phyloP scores from a whole-genome alignment of 2,113 vertebrate species.

The Urocolius indicus region DNA sequence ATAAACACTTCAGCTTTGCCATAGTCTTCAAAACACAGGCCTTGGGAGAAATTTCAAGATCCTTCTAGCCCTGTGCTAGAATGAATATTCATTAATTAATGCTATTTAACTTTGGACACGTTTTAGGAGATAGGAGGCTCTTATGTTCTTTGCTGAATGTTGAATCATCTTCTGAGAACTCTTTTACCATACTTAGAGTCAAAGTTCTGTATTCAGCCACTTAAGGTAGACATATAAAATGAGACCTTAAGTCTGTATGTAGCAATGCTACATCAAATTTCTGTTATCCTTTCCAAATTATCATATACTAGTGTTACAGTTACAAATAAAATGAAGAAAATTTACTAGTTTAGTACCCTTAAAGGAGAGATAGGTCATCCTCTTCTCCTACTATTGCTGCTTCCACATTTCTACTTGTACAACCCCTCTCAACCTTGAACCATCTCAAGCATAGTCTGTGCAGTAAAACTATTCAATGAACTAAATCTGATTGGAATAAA shows the following conservation, averaged over 20 bases:
- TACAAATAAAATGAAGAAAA: not conserved
- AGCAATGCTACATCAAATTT: not conserved
- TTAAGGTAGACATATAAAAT: not conserved
- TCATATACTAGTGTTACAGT: not conserved
- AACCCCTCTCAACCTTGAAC: not conserved
- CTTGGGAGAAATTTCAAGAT: not conserved
- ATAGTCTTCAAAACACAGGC: not conserved
- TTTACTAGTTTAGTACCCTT: not conserved
- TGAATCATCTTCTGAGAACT: not conserved
- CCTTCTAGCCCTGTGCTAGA: not conserved
- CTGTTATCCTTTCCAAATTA: not conserved
- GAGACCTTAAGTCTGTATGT: not conserved
- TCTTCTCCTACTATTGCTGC: not conserved
- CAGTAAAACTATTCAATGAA: not conserved
- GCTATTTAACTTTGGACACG: not conserved
- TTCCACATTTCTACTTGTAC: not conserved
- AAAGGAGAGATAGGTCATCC: not conserved
- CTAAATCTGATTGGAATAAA: not conserved
- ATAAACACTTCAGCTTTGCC: not conserved
- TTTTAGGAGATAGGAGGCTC: not conserved
- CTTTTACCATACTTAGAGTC: not conserved
- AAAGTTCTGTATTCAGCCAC: not conserved
- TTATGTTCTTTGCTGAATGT: not conserved
- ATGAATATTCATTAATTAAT: not conserved
- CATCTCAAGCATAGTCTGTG: not conserved